These are phyloP conservation scores for Dioctria rufipes DNA, from an alignment of 2,888 invertebrate species.

Conservation along the genomic window DNA sequence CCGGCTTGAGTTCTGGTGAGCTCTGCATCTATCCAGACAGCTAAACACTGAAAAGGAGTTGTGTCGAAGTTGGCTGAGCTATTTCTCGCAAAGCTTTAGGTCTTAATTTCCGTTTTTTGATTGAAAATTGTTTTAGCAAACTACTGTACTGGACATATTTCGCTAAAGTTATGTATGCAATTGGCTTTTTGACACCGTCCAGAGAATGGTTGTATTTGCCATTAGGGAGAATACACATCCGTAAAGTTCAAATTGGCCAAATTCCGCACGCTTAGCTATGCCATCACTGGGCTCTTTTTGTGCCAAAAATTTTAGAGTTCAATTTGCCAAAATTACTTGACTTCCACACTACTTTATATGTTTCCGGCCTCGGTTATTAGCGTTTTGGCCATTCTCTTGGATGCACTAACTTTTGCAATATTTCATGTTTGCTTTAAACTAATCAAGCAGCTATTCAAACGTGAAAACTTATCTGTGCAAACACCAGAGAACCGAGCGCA, in stretches of 20 bases:
- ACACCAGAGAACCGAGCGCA: not conserved
- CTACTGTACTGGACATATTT: slow-evolving; percentile 19
- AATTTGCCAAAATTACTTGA: slow-evolving; percentile 44
- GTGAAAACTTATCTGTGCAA: slow-evolving; percentile 21
- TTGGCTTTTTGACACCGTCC: slow-evolving; percentile 19
- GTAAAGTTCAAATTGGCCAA: no score
- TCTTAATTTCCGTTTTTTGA: slow-evolving; percentile 60
- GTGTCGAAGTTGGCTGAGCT: slow-evolving; percentile 10
- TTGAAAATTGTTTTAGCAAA: slow-evolving; percentile 60
- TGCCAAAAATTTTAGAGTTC: not conserved
- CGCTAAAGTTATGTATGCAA: not conserved
- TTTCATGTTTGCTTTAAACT: slow-evolving; percentile 16
- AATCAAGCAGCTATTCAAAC: slow-evolving; percentile 1
- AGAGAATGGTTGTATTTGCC: slow-evolving; percentile 8
- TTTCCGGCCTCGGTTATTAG: not conserved
- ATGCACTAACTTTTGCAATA: not conserved
- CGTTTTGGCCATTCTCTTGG: not conserved
- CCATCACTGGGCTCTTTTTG: slow-evolving; percentile 3
- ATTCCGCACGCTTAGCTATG: no score
- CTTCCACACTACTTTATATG: slow-evolving; percentile 20
- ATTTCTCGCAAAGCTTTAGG: slow-evolving; percentile 42
- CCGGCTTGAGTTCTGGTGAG: not conserved
- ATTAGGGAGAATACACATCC: not conserved
- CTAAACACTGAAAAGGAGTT: not conserved
- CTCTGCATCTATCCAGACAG: not conserved